Conservation (phyloP, 1,140 invertebrate species). For the Caerostris darwini region DNA sequence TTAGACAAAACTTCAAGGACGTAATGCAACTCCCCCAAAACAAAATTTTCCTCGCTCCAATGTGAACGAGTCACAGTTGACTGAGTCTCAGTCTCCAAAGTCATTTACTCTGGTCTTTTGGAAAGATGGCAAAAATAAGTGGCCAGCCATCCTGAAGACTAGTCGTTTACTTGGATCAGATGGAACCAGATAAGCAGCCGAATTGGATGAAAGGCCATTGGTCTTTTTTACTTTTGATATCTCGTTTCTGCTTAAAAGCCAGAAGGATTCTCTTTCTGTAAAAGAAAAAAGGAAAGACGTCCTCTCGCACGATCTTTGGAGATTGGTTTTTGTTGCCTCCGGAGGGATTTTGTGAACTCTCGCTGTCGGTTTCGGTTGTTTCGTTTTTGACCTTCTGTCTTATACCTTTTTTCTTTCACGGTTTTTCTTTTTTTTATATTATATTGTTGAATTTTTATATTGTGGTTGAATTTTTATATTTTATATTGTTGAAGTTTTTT, state of each 20-base stretch:
- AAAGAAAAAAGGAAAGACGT: neutral
- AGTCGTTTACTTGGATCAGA: neutral
- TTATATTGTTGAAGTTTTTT: no score
- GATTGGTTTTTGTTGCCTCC: neutral
- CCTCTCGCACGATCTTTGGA: neutral
- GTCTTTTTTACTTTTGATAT: neutral
- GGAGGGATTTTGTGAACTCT: no score
- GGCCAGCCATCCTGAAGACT: neutral
- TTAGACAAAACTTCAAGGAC: constrained; percentile 10
- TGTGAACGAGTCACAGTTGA: neutral
- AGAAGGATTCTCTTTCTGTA: neutral
- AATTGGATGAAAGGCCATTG: constrained; percentile 32
- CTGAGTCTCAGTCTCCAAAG: neutral
- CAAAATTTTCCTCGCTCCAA: constrained; percentile 27
- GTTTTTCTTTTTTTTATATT: no score
- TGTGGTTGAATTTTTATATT: no score
- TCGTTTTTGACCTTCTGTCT: no score
- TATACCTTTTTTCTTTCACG: no score
- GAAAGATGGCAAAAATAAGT: neutral
- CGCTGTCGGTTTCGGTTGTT: no score
- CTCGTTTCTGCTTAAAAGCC: neutral
- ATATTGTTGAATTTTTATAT: no score
- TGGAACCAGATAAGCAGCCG: neutral
- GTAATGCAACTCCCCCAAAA: neutral
- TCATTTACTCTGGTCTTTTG: neutral